Evolutionary conservation across 2,113 vertebrate genomes (phyloP), one percentile per base, ranked within the genome.

Genomic region (Mobula hypostoma): DNA sequence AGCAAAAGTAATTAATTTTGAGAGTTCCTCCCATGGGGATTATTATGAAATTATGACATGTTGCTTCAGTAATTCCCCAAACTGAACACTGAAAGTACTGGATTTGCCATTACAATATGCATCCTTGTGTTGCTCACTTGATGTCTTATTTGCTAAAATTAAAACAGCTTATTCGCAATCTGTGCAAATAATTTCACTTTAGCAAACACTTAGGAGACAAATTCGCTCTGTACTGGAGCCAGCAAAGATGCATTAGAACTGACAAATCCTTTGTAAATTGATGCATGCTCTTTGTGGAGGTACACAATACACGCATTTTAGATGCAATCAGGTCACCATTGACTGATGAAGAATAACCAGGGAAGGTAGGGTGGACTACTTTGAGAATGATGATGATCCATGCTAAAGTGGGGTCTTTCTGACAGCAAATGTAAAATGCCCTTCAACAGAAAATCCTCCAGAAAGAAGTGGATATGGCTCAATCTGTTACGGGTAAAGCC

Each of bases 181-280:
- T 58, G 21, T 27, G 24, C 82, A 85, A 83, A 56, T 83, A 83
- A 83, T 83, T 83, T 85, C 82, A 85, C 82, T 58, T 85, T 85
- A 27, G 48, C 21, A 9, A 85, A 85, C 9, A 1, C 82, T 29
- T 61, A 85, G 17, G 5, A 11, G 56, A 85, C 48, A 85, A 21
- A 48, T 82, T 0, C 7, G 6, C 36, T 48, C 36, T 48, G 40
- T 82, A 15, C 19, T 48, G 7, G 82, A 61, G 48, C 17, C 48
- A 61, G 24, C 56, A 85, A 12, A 4, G 82, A 12, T 85, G 27
- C 21, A 58, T 58, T 17, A 58, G 24, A 27, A 85, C 8, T 24
- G 56, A 24, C 8, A 85, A 58, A 61, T 61, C 40, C 24, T 85
- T 56, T 85, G 48, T 58, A 83, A 83, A 21, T 56, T 83, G 80